Percentiles rank a stretch among this genome's conserved stretches.
Evolutionary conservation across 2,888 invertebrate genomes (phyloP).

Genomic region (Tetrapedia diversipes): DNA sequence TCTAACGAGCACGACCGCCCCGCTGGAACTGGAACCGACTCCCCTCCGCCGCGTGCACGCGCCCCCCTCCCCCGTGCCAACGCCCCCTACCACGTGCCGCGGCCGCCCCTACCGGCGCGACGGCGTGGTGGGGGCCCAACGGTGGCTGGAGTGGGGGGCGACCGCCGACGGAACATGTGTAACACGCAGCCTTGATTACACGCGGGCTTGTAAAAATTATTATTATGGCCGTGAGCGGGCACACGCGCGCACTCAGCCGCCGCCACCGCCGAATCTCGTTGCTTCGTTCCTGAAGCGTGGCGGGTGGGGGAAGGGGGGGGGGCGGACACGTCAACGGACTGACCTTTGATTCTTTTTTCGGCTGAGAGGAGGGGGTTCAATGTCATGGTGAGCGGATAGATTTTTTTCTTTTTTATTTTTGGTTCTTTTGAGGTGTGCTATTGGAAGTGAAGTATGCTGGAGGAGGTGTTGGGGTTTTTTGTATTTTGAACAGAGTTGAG

Average conservation of each 20-base stretch:
- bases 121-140: no score
- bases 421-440: background rate
- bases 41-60: slow-evolving; percentile 46
- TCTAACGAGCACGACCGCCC: slow-evolving; percentile 57
- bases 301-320: background rate
- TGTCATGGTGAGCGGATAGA: slow-evolving; percentile 15
- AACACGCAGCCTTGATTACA: slow-evolving; percentile 80
- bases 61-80: slow-evolving; percentile 55
- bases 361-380: slow-evolving; percentile 18
- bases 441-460: no score
- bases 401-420: background rate
- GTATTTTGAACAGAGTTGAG: no score
- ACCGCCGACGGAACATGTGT: slow-evolving; percentile 77
- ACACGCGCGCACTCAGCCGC: slow-evolving; percentile 4
- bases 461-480: no score
- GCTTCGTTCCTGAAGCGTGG: background rate
- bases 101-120: slow-evolving; percentile 70
- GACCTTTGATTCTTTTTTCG: slow-evolving; percentile 19
- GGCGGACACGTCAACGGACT: background rate
- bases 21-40: slow-evolving; percentile 54
- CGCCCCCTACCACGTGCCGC: slow-evolving; percentile 70
- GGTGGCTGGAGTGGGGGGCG: no score
- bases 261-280: background rate
- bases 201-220: slow-evolving; percentile 81
- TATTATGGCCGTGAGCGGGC: slow-evolving; percentile 71